phyloP scores from a whole-genome alignment of 2,797 vertebrate species.

The Pteropus rufus region DNA sequence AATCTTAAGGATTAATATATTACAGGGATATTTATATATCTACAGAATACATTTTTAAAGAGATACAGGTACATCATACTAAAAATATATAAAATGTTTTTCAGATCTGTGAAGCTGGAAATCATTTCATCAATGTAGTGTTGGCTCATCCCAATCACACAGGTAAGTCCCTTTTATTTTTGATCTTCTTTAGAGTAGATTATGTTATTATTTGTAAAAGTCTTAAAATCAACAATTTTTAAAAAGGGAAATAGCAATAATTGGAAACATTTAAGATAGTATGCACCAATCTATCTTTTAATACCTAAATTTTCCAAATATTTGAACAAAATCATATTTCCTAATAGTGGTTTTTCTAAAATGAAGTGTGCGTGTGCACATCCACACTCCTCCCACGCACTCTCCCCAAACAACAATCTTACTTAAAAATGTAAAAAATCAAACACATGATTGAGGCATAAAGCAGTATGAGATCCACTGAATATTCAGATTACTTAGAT shows the following conservation, averaged over 20 bases:
- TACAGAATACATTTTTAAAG: not conserved
- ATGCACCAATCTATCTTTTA: not conserved
- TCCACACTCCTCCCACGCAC: fast-evolving
- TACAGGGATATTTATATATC: not conserved
- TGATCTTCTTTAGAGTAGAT: constrained; percentile 22
- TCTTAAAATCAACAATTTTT: not conserved
- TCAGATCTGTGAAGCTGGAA: constrained; percentile 87
- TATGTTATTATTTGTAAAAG: not conserved
- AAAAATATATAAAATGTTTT: constrained; percentile 70
- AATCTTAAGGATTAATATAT: not conserved
- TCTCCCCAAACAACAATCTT: not conserved
- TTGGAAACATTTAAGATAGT: not conserved
- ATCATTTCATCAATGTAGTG: constrained; percentile 85
- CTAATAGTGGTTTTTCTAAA: not conserved
- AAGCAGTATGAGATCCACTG: not conserved
- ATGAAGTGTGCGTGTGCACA: not conserved
- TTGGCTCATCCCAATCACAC: constrained; percentile 82
- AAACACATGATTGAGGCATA: not conserved
- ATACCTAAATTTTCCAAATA: not conserved
- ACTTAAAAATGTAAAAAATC: not conserved
- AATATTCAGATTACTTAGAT: not conserved
- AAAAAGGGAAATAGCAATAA: not conserved
- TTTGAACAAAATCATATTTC: not conserved
- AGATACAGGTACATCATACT: not conserved
- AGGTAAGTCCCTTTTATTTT: constrained; percentile 78